phyloP scores from a whole-genome alignment of 2,113 vertebrate genomes.

The Cottus gobio region DNA sequence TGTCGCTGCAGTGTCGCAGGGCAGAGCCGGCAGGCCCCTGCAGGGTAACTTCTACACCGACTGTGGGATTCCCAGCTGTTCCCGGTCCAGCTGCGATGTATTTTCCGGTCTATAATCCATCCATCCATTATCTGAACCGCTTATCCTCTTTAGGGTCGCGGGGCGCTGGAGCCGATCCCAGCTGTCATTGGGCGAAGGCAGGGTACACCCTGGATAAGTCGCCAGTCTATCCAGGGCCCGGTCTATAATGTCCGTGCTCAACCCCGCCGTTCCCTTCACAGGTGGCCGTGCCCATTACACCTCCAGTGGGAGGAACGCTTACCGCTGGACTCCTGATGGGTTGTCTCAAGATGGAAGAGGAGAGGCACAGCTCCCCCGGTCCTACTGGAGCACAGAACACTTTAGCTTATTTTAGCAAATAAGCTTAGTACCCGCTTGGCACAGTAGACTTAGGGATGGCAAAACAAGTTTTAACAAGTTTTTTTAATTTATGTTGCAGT shows the following conservation, averaged over 20 bases:
- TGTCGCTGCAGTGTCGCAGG: slow-evolving; percentile 5
- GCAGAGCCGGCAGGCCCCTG: slow-evolving; percentile 19
- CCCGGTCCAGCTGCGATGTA: slow-evolving; percentile 10
- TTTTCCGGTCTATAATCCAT: no score
- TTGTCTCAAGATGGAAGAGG: slow-evolving; percentile 8
- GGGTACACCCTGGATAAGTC: no score
- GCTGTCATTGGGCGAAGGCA: no score
- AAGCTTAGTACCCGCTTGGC: not conserved
- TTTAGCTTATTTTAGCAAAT: slow-evolving; percentile 11
- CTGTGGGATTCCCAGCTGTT: slow-evolving; percentile 16
- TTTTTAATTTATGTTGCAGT: not conserved
- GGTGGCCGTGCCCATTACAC: slow-evolving; percentile 16
- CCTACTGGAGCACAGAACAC: not conserved
- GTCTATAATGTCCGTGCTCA: not conserved
- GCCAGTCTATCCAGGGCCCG: no score
- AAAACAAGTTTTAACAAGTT: not conserved
- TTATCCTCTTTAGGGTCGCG: no score
- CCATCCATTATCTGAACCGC: no score
- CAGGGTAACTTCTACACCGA: slow-evolving; percentile 9
- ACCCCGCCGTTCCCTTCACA: slow-evolving; percentile 11
- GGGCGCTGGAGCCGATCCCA: no score
- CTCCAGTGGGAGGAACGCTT: slow-evolving; percentile 2
- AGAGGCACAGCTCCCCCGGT: not conserved
- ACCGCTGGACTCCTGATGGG: not conserved
- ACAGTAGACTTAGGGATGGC: not conserved